Conservation (phyloP, 2,797 vertebrate genomes). For the Uromys caudimaculatus region DNA sequence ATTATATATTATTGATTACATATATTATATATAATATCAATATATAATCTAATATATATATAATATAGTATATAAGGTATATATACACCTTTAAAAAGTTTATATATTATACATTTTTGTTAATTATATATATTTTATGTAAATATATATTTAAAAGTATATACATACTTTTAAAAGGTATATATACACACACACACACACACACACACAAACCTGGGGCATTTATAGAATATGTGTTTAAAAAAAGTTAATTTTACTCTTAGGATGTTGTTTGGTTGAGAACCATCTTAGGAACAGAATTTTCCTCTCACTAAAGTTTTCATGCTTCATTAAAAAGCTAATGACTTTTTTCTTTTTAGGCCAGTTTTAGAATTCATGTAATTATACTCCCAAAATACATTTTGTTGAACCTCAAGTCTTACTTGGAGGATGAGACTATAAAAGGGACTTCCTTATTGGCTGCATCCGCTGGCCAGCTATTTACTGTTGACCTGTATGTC, state of each 20-base stretch:
- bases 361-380: slow-evolving; percentile 43
- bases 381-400: neutral
- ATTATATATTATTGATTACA: neutral
- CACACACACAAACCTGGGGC: neutral
- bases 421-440: neutral
- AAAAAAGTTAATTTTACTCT: slow-evolving; percentile 62
- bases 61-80: neutral
- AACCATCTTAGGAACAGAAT: slow-evolving; percentile 39
- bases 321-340: slow-evolving; percentile 8
- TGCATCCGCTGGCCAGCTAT: slow-evolving; percentile 9
- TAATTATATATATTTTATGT: neutral
- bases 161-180: neutral
- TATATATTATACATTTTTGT: neutral
- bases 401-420: neutral
- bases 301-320: slow-evolving; percentile 48
- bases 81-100: neutral
- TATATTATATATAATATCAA: neutral
- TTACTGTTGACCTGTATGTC: neutral
- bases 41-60: neutral
- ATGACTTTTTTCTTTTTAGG: neutral
- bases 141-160: neutral
- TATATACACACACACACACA: neutral
- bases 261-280: slow-evolving; percentile 45
- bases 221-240: slow-evolving; percentile 44
- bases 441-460: neutral